Evolutionary conservation across 1,140 invertebrate genomes (phyloP).

Genomic region (Luehdorfia chinensis): DNA sequence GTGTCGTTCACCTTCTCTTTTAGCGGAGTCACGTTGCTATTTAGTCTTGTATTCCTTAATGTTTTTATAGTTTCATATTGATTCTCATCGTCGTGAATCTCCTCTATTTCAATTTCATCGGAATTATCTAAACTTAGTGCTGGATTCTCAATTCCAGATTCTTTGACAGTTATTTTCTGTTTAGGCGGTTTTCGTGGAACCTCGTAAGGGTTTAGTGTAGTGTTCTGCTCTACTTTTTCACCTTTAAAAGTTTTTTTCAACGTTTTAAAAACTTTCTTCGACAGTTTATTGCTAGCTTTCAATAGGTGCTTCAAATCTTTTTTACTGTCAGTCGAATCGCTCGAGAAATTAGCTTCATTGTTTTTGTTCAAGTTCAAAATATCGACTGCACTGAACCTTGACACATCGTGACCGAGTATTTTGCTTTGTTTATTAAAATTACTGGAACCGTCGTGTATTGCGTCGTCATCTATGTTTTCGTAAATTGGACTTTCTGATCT

Average conservation of each 20-base stretch:
- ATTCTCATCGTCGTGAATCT: constrained; percentile 55
- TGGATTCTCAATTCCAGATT: constrained; percentile 67
- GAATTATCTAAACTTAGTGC: constrained; percentile 67
- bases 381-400: constrained; percentile 62
- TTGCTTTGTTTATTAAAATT: constrained; percentile 71
- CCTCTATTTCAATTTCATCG: constrained; percentile 72
- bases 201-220: constrained; percentile 68
- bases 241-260: constrained; percentile 71
- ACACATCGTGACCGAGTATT: constrained; percentile 69
- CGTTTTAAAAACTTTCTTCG: constrained; percentile 70
- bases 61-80: constrained; percentile 69
- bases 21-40: constrained; percentile 65
- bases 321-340: constrained; percentile 53
- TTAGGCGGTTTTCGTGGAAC: constrained; percentile 60
- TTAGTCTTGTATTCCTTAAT: constrained; percentile 56
- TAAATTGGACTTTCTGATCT: constrained; percentile 63
- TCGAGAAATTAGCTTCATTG: constrained; percentile 40
- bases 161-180: constrained; percentile 41
- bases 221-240: constrained; percentile 58
- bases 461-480: constrained; percentile 54
- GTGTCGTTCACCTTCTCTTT: constrained; percentile 49
- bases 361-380: constrained; percentile 68
- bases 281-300: constrained; percentile 64
- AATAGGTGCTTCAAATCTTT: constrained; percentile 56
- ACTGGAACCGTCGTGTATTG: constrained; percentile 20